Conservation (phyloP, 2,113 vertebrate species). For the Laticauda colubrina region DNA sequence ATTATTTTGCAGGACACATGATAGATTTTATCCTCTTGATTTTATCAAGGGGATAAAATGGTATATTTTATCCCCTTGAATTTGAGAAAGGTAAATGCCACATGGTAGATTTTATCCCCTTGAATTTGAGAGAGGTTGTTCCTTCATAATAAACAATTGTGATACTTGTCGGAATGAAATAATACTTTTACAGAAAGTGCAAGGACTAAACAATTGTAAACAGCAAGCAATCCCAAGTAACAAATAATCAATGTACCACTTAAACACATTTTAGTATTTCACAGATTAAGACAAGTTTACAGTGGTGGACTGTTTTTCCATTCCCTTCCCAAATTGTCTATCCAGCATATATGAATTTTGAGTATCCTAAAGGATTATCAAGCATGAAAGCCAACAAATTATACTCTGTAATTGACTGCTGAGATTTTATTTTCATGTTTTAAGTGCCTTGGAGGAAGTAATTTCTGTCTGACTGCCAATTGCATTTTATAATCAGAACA, state of each 20-base stretch:
- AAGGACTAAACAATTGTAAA: neutral
- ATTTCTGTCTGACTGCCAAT: conserved; percentile 40
- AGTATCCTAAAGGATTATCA: conserved; percentile 24
- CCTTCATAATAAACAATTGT: neutral
- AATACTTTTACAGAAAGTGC: neutral
- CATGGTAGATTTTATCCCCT: neutral
- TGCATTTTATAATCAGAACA: conserved; percentile 59
- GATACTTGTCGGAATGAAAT: neutral
- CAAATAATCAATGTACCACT: conserved; percentile 4
- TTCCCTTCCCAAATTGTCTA: conserved; percentile 28
- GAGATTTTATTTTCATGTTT: conserved; percentile 56
- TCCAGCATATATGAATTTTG: conserved; percentile 30
- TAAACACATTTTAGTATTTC: conserved; percentile 11
- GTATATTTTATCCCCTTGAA: neutral
- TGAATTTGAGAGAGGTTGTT: neutral
- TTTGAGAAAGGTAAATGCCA: neutral
- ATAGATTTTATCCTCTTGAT: neutral
- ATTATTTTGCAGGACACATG: neutral
- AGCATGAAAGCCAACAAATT: conserved; percentile 27
- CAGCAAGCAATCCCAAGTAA: conserved; percentile 6
- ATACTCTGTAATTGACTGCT: conserved; percentile 1
- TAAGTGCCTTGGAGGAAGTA: conserved; percentile 42
- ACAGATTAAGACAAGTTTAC: conserved; percentile 16
- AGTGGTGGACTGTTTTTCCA: conserved; percentile 1
- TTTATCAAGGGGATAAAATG: no score